phyloP scores from a whole-genome alignment of 1,140 invertebrate genomes.

The Dermatophagoides farinae region DNA sequence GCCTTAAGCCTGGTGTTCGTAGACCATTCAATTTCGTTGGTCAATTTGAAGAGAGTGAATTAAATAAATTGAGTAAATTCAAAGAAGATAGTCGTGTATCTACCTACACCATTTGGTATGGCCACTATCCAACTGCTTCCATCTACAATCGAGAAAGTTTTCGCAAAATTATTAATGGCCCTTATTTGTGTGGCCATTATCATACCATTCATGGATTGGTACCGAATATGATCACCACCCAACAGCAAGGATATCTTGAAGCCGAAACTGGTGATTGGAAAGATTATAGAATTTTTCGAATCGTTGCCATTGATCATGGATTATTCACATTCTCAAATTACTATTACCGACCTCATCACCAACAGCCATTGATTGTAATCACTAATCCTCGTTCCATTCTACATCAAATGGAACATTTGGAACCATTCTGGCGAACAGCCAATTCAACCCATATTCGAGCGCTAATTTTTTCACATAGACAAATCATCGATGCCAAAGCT shows the following conservation, averaged over 20 bases:
- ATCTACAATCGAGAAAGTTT: slow-evolving; percentile 42
- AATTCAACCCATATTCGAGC: slow-evolving; percentile 58
- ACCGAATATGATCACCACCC: slow-evolving; percentile 65
- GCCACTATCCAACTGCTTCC: slow-evolving; percentile 78
- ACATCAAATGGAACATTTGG: slow-evolving; percentile 45
- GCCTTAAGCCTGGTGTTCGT: slow-evolving; percentile 56
- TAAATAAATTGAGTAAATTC: slow-evolving; percentile 9
- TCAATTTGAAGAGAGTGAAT: slow-evolving; percentile 33
- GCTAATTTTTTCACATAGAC: slow-evolving; percentile 17
- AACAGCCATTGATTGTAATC: slow-evolving; percentile 48
- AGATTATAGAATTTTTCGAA: slow-evolving; percentile 61
- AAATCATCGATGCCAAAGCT: slow-evolving; percentile 33
- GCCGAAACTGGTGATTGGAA: slow-evolving; percentile 85
- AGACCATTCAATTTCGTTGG: slow-evolving; percentile 86
- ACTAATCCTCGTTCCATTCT: slow-evolving; percentile 70
- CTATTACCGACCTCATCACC: slow-evolving; percentile 30
- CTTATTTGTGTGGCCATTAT: slow-evolving; percentile 78
- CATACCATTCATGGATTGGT: slow-evolving; percentile 57
- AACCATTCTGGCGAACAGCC: slow-evolving; percentile 43
- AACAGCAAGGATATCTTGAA: slow-evolving; percentile 68
- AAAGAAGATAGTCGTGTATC: neutral
- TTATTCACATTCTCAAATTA: slow-evolving; percentile 70
- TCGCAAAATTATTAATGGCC: slow-evolving; percentile 36
- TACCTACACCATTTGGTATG: slow-evolving; percentile 50
- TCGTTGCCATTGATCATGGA: slow-evolving; percentile 67